Evolutionary conservation across 1,140 invertebrate species (phyloP).

Genomic region (Macrosteles quadrilineatus): DNA sequence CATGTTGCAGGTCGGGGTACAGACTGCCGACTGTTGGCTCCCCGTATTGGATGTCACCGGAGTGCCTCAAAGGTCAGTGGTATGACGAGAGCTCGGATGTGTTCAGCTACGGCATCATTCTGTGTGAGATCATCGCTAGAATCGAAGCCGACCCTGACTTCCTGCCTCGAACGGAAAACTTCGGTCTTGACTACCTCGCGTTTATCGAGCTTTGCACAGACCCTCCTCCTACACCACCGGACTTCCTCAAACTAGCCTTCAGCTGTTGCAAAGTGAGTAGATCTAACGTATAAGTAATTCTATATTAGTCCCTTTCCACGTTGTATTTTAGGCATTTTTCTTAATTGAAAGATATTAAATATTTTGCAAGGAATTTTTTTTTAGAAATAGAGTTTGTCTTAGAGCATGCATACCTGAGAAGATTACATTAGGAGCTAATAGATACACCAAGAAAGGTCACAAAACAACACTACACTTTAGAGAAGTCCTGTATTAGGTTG

Average conservation of each 20-base stretch:
- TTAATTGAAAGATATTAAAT: too few relatives aligned
- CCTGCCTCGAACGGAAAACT: constrained; percentile 88
- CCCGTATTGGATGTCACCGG: constrained; percentile 97
- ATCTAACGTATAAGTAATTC: too few relatives aligned
- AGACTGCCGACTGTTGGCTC: constrained; percentile 87
- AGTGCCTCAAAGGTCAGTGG: constrained; percentile 89
- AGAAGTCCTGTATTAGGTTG: too few relatives aligned
- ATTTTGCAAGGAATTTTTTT: too few relatives aligned
- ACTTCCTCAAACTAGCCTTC: constrained; percentile 88
- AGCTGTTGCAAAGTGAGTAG: constrained; percentile 89
- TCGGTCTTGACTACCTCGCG: constrained; percentile 92
- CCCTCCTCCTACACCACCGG: constrained; percentile 53
- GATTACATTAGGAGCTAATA: too few relatives aligned
- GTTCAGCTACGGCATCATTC: constrained; percentile 93
- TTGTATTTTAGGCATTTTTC: too few relatives aligned
- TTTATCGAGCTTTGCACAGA: constrained; percentile 82
- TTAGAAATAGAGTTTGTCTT: too few relatives aligned
- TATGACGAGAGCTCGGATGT: constrained; percentile 90
- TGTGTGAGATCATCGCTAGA: constrained; percentile 93
- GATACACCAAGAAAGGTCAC: too few relatives aligned
- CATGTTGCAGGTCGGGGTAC: constrained; percentile 49
- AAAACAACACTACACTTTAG: too few relatives aligned
- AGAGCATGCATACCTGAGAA: too few relatives aligned
- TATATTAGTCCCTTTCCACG: too few relatives aligned
- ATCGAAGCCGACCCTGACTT: constrained; percentile 95